Percentiles rank a stretch among this genome's conserved stretches.
Conservation (phyloP, 2,888 invertebrate genomes). For the Cabera pusaria region DNA sequence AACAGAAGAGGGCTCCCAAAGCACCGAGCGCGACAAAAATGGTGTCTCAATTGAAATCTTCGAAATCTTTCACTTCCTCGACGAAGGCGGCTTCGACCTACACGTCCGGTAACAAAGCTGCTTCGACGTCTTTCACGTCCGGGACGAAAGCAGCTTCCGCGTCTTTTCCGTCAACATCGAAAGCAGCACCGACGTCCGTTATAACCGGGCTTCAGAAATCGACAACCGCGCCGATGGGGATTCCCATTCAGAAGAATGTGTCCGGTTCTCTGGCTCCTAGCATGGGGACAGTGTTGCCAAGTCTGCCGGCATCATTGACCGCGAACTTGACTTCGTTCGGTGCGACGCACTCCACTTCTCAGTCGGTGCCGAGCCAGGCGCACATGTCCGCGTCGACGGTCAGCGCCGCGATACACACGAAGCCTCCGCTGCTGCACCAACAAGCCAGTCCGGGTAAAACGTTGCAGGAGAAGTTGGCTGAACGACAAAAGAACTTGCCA, state of each 20-base stretch:
- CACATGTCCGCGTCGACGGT: slow-evolving; percentile 60
- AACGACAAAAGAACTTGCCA: slow-evolving; percentile 81
- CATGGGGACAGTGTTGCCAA: slow-evolving; percentile 68
- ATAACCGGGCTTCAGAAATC: slow-evolving; percentile 37
- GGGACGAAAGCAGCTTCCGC: no score
- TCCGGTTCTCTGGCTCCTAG: slow-evolving; percentile 55
- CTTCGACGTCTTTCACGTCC: slow-evolving; percentile 40
- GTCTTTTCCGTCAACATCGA: slow-evolving; percentile 39
- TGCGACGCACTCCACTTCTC: slow-evolving; percentile 31
- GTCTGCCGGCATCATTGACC: slow-evolving; percentile 63
- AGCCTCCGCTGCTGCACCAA: slow-evolving; percentile 65
- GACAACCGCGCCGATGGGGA: slow-evolving; percentile 42
- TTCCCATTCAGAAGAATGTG: slow-evolving; percentile 44
- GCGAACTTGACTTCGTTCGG: slow-evolving; percentile 54
- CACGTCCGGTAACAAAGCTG: slow-evolving; percentile 40
- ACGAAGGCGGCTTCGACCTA: no score
- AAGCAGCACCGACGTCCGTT: slow-evolving; percentile 45
- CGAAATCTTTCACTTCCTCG: slow-evolving; percentile 43
- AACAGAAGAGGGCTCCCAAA: slow-evolving; percentile 68
- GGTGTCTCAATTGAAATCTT: slow-evolving; percentile 35
- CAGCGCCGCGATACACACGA: slow-evolving; percentile 55
- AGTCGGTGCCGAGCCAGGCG: slow-evolving; percentile 52
- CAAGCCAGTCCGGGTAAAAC: slow-evolving; percentile 85
- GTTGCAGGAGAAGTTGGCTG: slow-evolving; percentile 87
- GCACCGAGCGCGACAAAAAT: slow-evolving; percentile 30